Conservation (phyloP, 2,113 vertebrate species). For the Lathamus discolor region DNA sequence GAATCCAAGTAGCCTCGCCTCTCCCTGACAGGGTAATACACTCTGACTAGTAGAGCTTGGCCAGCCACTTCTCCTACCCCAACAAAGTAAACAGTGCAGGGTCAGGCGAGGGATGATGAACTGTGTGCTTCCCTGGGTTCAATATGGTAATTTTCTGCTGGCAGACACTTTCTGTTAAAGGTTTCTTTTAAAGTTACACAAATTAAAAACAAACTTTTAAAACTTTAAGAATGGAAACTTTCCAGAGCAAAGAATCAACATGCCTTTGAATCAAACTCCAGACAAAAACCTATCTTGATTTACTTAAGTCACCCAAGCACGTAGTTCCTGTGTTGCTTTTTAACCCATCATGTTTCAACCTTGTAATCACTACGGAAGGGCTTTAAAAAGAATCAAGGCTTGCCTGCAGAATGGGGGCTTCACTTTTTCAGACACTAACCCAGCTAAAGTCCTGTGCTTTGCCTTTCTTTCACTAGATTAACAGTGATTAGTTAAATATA, state of each 20-base stretch:
- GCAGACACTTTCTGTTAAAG: background rate
- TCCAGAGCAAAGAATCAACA: background rate
- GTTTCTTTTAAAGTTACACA: background rate
- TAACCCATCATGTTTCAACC: background rate
- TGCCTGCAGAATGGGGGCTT: background rate
- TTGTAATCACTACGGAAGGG: background rate
- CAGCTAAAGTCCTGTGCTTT: background rate
- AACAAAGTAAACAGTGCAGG: conserved; percentile 64
- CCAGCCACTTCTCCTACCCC: conserved; percentile 44
- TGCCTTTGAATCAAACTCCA: background rate
- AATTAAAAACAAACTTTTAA: background rate
- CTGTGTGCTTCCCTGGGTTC: background rate
- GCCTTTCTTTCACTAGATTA: background rate
- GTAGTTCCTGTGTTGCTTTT: background rate
- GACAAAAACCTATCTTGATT: background rate
- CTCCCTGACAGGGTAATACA: conserved; percentile 80
- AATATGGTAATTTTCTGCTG: background rate
- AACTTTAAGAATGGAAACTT: background rate
- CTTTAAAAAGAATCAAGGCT: background rate
- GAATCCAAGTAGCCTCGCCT: conserved; percentile 70
- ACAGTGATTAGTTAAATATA: background rate
- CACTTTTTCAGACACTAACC: background rate
- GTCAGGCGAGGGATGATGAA: conserved; percentile 59
- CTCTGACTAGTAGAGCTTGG: conserved; percentile 79
- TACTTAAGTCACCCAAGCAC: background rate